phyloP scores from a whole-genome alignment of 2,797 vertebrate genomes.

The Cuniculus paca region DNA sequence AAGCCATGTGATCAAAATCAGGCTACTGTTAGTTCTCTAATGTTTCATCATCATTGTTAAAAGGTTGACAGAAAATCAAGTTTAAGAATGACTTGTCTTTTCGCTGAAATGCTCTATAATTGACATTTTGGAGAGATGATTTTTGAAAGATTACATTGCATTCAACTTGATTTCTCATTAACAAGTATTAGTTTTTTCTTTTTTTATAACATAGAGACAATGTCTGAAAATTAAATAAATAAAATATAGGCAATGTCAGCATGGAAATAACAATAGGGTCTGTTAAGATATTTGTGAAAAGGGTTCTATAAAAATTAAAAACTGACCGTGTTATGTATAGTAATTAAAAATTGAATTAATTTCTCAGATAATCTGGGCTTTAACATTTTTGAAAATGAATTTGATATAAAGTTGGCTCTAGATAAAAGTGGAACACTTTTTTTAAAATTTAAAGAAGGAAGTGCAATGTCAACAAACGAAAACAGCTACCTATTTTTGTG shows the following conservation, averaged over 20 bases:
- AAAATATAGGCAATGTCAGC: not conserved
- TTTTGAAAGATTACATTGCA: conserved; percentile 51
- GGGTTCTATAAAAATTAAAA: conserved; percentile 37
- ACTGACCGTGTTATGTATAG: not conserved
- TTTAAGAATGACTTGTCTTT: conserved; percentile 18
- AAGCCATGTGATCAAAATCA: not conserved
- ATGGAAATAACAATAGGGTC: not conserved
- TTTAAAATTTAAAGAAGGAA: conserved; percentile 51
- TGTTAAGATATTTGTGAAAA: conserved; percentile 29
- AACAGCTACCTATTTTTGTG: not conserved
- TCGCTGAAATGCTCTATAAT: conserved; percentile 12
- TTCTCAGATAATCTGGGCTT: not conserved
- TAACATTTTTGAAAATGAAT: conserved; percentile 54
- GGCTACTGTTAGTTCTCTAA: not conserved
- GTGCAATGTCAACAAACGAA: not conserved
- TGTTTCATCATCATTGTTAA: not conserved
- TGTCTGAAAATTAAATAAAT: not conserved
- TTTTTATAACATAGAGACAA: not conserved
- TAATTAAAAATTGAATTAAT: conserved; percentile 49
- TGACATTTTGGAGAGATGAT: not conserved
- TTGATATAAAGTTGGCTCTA: not conserved
- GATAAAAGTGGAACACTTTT: conserved; percentile 39
- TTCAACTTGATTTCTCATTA: conserved; percentile 8
- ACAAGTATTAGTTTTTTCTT: not conserved
- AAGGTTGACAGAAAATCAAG: not conserved